Base-by-base conservation (phyloP, 2,888 invertebrate genomes). In the Tipula unca region DNA sequence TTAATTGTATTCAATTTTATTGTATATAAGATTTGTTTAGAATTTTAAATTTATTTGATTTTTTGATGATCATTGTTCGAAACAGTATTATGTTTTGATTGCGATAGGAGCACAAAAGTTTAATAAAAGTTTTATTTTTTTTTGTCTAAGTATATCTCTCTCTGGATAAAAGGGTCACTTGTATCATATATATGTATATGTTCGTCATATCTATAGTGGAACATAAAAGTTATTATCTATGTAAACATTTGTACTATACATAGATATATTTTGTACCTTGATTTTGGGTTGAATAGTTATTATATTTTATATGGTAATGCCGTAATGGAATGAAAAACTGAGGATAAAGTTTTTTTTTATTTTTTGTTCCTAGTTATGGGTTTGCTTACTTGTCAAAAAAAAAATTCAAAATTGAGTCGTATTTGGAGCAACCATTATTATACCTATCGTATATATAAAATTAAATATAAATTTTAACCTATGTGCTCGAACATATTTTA, bases 401-500 rank as follows among this genome's bases (percentile, higher is more conserved):
- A 69, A 69, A 20, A 8, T 25, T 25, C 10, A 10, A 69, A 69
- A 69, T 69, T 69, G 20, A 69, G 69, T 25, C 5, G 69, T 25
- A 69, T 69, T 69, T 25, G 25, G 69, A 69, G 25, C 69, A 69
- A 69, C 69, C 25, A 69, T 42, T 42, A 14, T 42, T 5, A n/a
- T 69, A n/a, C n/a, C n/a, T 48, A 48, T 25, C 25, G 69, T 69
- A 69, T 69, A 69, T n/a, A n/a, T n/a, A n/a, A n/a, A 69, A 69
- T 69, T 69, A 69, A 69, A 69, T 69, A 69, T 69, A 69, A 69
- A 69, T 69, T n/a, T 69, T 69, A 69, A 69, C 20, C 69, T 69
- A 69, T 69, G 25, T 69, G 25, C 69, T 25, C 25, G 10, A 69
- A 69, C n/a, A 48, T 48, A 48, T 48, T 48, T 48, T 48, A 48